A percentile compares a stretch with the other conserved stretches of the same genome.
phyloP scores from a whole-genome alignment of 2,113 vertebrate species.

The Oxygymnocypris stewartii region DNA sequence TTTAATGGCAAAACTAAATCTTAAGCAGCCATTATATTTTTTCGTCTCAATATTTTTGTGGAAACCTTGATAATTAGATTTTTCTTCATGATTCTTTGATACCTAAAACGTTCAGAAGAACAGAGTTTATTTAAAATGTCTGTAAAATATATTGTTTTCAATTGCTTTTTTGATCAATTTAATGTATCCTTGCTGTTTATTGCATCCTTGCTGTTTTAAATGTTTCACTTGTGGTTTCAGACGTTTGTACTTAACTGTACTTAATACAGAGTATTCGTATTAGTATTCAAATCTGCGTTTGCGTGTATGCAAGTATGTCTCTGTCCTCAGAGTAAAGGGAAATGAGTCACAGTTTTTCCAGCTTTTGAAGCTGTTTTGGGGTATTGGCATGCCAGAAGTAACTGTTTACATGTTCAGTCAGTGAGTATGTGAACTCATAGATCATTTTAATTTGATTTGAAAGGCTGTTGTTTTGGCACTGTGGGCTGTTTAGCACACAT shows the following conservation, averaged over 20 bases:
- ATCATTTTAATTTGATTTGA: slow-evolving; percentile 36
- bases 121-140: too few species aligned
- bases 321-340: neutral
- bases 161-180: neutral
- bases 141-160: too few species aligned
- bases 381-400: neutral
- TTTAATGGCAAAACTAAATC: too few species aligned
- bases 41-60: too few species aligned
- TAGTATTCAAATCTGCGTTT: neutral
- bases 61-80: too few species aligned
- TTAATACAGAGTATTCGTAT: neutral
- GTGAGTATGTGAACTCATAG: slow-evolving; percentile 12
- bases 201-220: too few species aligned
- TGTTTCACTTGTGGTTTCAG: neutral
- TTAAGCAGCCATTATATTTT: too few species aligned
- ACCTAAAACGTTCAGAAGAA: too few species aligned
- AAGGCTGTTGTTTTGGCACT: slow-evolving; percentile 27
- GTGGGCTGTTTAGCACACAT: slow-evolving; percentile 17
- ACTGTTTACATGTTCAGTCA: slow-evolving; percentile 1
- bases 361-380: neutral
- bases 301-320: neutral
- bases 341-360: neutral
- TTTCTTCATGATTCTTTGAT: too few species aligned
- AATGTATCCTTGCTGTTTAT: neutral
- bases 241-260: neutral